phyloP scores from a whole-genome alignment of 1,140 invertebrate genomes.

The Atopsyche davidsoni region DNA sequence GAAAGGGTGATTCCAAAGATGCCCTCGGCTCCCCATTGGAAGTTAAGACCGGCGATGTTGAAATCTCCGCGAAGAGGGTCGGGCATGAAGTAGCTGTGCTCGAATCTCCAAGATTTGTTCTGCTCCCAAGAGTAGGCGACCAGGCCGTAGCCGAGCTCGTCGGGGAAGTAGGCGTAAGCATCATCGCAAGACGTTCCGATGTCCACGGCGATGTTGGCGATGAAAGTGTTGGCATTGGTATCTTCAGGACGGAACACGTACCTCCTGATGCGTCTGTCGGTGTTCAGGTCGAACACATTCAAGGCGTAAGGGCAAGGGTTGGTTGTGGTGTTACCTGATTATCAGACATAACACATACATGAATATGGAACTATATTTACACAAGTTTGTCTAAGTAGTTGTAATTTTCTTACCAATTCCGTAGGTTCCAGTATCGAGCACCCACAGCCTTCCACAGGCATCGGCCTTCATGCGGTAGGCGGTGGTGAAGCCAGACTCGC shows the following conservation, averaged over 20 bases:
- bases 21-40: slow-evolving; percentile 75
- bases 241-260: slow-evolving; percentile 66
- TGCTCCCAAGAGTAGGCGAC: slow-evolving; percentile 69
- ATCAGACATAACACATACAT: slow-evolving; percentile 7
- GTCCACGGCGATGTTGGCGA: slow-evolving; percentile 75
- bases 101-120: slow-evolving; percentile 70
- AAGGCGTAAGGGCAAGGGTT: slow-evolving; percentile 67
- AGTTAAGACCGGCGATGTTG: slow-evolving; percentile 71
- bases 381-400: neutral
- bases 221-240: slow-evolving; percentile 69
- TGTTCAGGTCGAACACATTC: slow-evolving; percentile 69
- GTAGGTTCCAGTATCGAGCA: slow-evolving; percentile 73
- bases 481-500: slow-evolving; percentile 64
- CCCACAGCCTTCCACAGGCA: slow-evolving; percentile 71
- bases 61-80: slow-evolving; percentile 72
- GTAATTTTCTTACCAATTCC: slow-evolving; percentile 56
- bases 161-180: slow-evolving; percentile 71
- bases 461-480: slow-evolving; percentile 71
- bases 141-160: slow-evolving; percentile 73
- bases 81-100: slow-evolving; percentile 70
- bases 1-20: slow-evolving; percentile 73
- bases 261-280: slow-evolving; percentile 60
- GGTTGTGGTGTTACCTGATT: slow-evolving; percentile 55
- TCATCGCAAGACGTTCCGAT: slow-evolving; percentile 69
- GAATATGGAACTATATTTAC: slow-evolving; percentile 1